Evolutionary conservation across 2,113 vertebrate genomes (phyloP), one percentile per base, ranked within the genome.

Genomic region (Gallinago jamesoni): DNA sequence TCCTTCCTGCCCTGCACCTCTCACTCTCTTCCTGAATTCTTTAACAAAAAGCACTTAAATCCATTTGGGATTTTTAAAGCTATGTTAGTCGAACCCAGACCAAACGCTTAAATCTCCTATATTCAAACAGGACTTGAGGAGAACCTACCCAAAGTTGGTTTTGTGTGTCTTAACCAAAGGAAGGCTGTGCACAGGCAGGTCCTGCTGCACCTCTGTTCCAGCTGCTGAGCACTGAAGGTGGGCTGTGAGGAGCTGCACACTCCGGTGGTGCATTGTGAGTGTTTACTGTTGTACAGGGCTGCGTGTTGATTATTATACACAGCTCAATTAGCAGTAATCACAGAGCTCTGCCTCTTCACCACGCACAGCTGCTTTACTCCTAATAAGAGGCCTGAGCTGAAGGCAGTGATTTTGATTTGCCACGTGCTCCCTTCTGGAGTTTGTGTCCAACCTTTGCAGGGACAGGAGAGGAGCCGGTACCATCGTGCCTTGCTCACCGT

Each of bases 211-310:
- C 39, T 39, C 39, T 39, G 39, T 27, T 57, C 60, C n/a, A 24
- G 27, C 10, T 59, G 72, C 52, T 13, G 57, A 14, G 24, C 14
- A 1, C 48, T 7, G 45, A 14, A 3, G 10, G 56, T 1, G 62
- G 53, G 39, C 33, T 3, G 27, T 1, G 31, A 4, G 3, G 10
- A 41, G 50, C 70, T 31, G 56, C 47, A 5, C 2, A 0, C 3
- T 3, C 2, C 1, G 30, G 12, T 6, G 13, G 17, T 4, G 67
- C 9, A 0, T 0, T 1, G 57, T 4, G n/a, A 6, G 41, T n/a
- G 75, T 87, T 87, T 28, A 17, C 73, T 67, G 55, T 20, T 27
- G 69, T 30, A 33, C 8, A 10, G 60, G 76, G 24, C 72, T 73
- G 76, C 2, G 2, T n/a, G 91, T 6, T 23, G 69, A 2, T 67